Evolutionary conservation across 2,113 vertebrate genomes (phyloP), one percentile per base, ranked within the genome.

Genomic region (human (Homo sapiens)): DNA sequence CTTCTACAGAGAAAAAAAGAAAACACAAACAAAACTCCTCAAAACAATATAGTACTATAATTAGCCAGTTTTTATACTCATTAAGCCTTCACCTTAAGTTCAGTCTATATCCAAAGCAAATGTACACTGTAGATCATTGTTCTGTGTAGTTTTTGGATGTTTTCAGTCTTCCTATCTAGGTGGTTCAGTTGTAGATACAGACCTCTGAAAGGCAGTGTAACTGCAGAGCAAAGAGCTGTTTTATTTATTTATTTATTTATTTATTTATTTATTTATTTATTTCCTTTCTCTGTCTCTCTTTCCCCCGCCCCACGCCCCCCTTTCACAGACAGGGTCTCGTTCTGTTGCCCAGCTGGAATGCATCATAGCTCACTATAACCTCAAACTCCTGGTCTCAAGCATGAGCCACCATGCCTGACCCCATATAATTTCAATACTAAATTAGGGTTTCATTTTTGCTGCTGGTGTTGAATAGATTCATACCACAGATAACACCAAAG

Each of bases 361-460:
- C 61, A 30, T 64, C 61, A 64, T 64, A 30, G 27, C 11, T 64
- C 61, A 64, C 27, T 30, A 27, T 30, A 64, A 64, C 11, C 61
- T 64, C 27, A 64, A 64, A 64, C 25, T 64, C 27, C 27, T 64
- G 61, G 27, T 27, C 61, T 64, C 25, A 64, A 64, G 27, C 61
- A 64, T 64, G 27, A 64, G 11, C 5, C 61, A 64, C 27, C 61
- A 64, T 30, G 61, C 61, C 61, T 30, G 61, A 64, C 61, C 61
- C 61, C 61, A 64, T 64, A 30, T 64, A 32, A 90, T 84, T 94
- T 86, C 64, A 73, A 30, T 1, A 61, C 13, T 32, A 20, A 27
- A 85, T 90, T 89, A 55, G 66, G 5, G 27, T 93, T 45, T 32
- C 38, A 82, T 75, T 95, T 4, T 23, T 40, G 92, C n/a, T 98